Conservation (phyloP, 2,113 vertebrate genomes). For the Anoplopoma fimbria region DNA sequence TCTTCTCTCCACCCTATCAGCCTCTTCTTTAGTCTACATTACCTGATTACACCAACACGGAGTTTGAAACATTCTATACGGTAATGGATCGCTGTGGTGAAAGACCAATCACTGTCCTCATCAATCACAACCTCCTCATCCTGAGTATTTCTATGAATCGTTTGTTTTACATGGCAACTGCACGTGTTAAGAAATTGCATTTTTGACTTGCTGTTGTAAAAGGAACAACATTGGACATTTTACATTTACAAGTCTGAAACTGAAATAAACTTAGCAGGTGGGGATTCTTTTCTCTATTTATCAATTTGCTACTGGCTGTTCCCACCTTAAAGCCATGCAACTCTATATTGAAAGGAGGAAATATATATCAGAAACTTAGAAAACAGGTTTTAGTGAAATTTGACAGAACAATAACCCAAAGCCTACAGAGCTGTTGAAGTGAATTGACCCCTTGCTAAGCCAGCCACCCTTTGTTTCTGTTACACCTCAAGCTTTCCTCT, state of each 20-base stretch:
- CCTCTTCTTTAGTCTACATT: slow-evolving; percentile 21
- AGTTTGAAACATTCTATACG: slow-evolving; percentile 9
- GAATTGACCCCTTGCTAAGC: too few species aligned
- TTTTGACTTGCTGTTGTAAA: background rate
- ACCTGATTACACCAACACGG: slow-evolving; percentile 35
- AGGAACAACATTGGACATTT: background rate
- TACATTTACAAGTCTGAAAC: background rate
- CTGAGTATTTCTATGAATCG: background rate
- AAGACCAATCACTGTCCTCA: slow-evolving; percentile 24
- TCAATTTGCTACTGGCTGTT: too few species aligned
- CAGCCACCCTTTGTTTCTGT: too few species aligned
- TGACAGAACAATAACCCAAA: too few species aligned
- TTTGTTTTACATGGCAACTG: slow-evolving; percentile 1
- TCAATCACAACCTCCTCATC: slow-evolving; percentile 17
- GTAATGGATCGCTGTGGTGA: slow-evolving; percentile 14
- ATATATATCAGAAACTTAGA: too few species aligned
- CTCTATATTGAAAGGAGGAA: too few species aligned
- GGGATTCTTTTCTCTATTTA: too few species aligned
- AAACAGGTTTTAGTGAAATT: too few species aligned
- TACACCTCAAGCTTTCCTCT: too few species aligned
- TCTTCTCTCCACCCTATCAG: slow-evolving; percentile 21
- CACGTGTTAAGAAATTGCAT: background rate
- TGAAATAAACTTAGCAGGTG: too few species aligned
- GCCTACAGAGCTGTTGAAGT: too few species aligned
- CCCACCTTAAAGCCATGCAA: too few species aligned